Percentiles rank a stretch among this genome's conserved stretches.
These are phyloP conservation scores for Arion vulgaris DNA, from an alignment of 1,140 invertebrate species.

Conservation along the genomic window DNA sequence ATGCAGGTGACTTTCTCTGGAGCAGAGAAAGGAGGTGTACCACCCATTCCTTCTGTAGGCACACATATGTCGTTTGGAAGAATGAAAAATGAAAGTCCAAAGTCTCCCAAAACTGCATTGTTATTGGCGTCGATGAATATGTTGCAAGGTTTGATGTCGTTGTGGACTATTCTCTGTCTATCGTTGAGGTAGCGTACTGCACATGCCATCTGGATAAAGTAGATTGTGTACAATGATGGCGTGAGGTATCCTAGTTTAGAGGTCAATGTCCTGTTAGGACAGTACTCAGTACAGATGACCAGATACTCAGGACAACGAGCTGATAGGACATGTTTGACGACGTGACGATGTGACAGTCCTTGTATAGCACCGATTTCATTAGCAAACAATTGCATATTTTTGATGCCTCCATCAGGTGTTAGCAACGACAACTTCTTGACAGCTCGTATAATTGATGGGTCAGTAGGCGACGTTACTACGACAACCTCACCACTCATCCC, in stretches of 20 bases:
- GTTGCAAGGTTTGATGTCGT: neutral
- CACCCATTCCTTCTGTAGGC: neutral
- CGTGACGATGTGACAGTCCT: neutral
- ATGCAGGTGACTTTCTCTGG: neutral
- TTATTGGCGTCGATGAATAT: neutral
- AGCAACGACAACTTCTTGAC: neutral
- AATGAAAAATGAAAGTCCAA: neutral
- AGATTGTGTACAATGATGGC: neutral
- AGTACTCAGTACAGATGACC: slow-evolving; percentile 14
- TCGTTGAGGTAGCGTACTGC: neutral
- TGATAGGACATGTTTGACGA: neutral
- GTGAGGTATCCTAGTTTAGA: neutral
- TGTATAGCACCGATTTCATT: neutral
- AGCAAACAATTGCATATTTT: neutral
- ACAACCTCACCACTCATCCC: neutral
- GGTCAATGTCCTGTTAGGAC: neutral
- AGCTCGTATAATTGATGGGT: neutral
- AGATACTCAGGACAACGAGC: neutral
- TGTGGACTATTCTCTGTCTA: neutral
- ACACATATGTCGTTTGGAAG: neutral
- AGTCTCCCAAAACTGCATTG: neutral
- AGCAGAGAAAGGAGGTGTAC: neutral
- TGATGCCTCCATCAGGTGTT: neutral
- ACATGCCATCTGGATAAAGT: neutral
- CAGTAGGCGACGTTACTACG: neutral